phyloP scores from a whole-genome alignment of 2,888 invertebrate species.

The Pterostichus niger region DNA sequence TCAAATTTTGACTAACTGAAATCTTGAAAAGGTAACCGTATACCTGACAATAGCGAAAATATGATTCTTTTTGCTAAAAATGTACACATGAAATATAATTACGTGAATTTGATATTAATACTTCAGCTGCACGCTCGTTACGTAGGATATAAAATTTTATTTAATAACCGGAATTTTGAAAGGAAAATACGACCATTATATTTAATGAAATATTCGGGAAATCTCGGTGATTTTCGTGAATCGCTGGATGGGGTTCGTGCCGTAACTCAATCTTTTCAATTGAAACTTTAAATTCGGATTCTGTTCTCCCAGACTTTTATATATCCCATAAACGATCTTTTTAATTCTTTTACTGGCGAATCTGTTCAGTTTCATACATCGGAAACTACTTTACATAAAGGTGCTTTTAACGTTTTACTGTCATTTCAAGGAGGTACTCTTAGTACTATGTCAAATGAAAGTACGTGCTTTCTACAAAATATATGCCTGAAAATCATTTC shows the following conservation, averaged over 20 bases:
- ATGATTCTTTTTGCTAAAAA: background rate
- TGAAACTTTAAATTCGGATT: conserved; percentile 45
- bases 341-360: conserved; percentile 38
- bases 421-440: background rate
- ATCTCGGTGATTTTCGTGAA: background rate
- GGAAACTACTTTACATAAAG: background rate
- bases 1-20: conserved; percentile 1
- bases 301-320: conserved; percentile 38
- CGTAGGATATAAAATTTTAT: conserved; percentile 7
- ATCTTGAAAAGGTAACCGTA: background rate
- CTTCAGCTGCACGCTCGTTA: background rate
- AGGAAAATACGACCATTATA: conserved; percentile 7
- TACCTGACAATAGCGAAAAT: background rate
- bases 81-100: background rate
- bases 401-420: background rate
- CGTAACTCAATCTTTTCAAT: conserved; percentile 42
- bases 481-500: too few relatives aligned
- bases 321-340: background rate
- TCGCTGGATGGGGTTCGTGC: background rate
- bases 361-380: conserved; percentile 36
- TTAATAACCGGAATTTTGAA: background rate
- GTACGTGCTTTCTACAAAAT: too few relatives aligned
- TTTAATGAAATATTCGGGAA: conserved; percentile 41
- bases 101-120: background rate
- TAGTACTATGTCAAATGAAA: too few relatives aligned